A percentile compares a stretch with the other conserved stretches of the same genome.
Evolutionary conservation across 2,113 vertebrate species (phyloP).

Genomic region (Dicerorhinus sumatrensis): DNA sequence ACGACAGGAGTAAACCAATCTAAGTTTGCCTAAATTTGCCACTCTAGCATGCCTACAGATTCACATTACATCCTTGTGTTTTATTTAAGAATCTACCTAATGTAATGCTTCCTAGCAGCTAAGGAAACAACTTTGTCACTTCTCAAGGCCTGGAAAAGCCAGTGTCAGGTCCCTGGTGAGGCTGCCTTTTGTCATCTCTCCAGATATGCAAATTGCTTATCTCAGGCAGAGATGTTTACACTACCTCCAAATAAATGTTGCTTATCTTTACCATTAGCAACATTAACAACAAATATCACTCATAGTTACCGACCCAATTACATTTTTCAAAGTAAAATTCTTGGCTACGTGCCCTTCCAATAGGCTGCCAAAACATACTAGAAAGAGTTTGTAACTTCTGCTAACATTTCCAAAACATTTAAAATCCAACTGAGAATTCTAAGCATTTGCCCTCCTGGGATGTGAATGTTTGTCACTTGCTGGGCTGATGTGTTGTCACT

Average conservation of each 20-base stretch:
- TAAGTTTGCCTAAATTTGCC: constrained; percentile 16
- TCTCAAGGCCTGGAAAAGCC: background rate
- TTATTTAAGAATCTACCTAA: constrained; percentile 50
- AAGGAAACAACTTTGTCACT: constrained; percentile 28
- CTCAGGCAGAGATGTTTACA: constrained; percentile 1
- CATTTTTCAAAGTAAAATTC: constrained; percentile 53
- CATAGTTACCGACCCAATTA: constrained; percentile 30
- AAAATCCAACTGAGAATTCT: constrained; percentile 32
- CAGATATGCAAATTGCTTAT: constrained; percentile 58
- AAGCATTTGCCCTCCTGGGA: background rate
- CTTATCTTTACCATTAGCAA: constrained; percentile 38
- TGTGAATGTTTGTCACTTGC: constrained; percentile 41
- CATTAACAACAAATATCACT: background rate
- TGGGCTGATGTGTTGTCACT: background rate
- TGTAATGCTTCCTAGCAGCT: background rate
- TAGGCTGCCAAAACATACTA: constrained; percentile 56
- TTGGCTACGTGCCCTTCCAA: constrained; percentile 37
- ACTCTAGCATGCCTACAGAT: background rate
- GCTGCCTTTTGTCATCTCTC: constrained; percentile 13
- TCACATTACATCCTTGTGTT: constrained; percentile 41
- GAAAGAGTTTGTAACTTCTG: constrained; percentile 28
- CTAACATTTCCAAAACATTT: constrained; percentile 16
- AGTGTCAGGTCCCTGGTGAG: background rate
- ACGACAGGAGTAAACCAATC: constrained; percentile 54
- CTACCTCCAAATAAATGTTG: constrained; percentile 35